Percentiles rank a stretch among this genome's conserved stretches.
phyloP scores from a whole-genome alignment of 2,888 invertebrate genomes.

The Exephanes ischioxanthus region DNA sequence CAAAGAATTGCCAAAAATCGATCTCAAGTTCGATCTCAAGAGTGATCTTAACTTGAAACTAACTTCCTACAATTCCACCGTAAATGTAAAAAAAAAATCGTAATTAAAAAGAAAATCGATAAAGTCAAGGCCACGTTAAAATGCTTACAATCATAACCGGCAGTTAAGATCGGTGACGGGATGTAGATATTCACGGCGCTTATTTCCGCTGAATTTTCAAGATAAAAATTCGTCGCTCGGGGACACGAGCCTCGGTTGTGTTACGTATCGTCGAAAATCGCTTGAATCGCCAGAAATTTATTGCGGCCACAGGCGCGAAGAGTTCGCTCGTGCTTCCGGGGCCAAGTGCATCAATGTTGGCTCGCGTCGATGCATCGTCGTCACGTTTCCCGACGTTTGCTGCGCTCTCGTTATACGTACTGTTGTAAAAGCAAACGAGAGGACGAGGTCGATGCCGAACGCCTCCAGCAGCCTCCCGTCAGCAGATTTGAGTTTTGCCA shows the following conservation, averaged over 20 bases:
- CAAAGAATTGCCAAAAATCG: too few species aligned
- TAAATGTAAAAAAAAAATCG: neutral
- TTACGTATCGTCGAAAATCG: constrained; percentile 57
- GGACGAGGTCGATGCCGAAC: constrained; percentile 51
- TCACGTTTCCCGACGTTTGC: constrained; percentile 67
- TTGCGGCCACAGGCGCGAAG: constrained; percentile 44
- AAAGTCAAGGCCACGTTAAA: neutral
- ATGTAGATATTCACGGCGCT: neutral
- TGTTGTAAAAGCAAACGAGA: constrained; percentile 51
- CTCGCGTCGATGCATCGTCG: constrained; percentile 67
- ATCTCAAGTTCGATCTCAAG: neutral
- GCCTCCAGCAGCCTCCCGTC: constrained; percentile 64
- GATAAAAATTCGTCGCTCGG: constrained; percentile 17
- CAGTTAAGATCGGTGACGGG: neutral
- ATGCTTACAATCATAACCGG: neutral
- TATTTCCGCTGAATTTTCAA: neutral
- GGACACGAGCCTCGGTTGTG: neutral
- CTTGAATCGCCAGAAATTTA: constrained; percentile 58
- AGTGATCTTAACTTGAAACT: neutral
- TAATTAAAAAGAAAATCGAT: neutral
- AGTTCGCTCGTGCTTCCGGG: constrained; percentile 41
- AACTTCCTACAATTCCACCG: neutral
- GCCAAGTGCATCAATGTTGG: constrained; percentile 61
- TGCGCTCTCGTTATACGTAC: constrained; percentile 7
- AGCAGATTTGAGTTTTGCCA: constrained; percentile 67